Conservation (phyloP, 2,888 invertebrate genomes). For the Hylaea fasciaria region DNA sequence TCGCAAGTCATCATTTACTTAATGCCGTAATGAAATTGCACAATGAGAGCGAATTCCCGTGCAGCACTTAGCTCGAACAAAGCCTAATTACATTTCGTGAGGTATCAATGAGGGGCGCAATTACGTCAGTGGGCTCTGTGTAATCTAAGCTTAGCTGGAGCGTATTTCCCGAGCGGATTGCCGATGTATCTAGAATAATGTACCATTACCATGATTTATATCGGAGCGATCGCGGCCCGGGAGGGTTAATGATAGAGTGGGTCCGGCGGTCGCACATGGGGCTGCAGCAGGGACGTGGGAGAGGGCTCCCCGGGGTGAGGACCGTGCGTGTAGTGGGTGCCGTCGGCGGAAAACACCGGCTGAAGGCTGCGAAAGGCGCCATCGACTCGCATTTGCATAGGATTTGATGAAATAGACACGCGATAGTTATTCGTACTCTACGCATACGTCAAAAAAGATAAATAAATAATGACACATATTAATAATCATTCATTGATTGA, state of each 20-base stretch:
- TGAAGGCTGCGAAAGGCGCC: slow-evolving; percentile 21
- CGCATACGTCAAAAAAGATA: background rate
- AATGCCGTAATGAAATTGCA: slow-evolving; percentile 69
- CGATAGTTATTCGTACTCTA: slow-evolving; percentile 1
- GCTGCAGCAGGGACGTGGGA: slow-evolving; percentile 59
- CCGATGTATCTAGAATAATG: slow-evolving; percentile 79
- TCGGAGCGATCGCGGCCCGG: slow-evolving; percentile 73
- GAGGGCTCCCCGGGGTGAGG: slow-evolving; percentile 47
- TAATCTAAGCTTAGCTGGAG: slow-evolving; percentile 74
- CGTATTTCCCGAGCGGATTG: slow-evolving; percentile 78
- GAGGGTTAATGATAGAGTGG: slow-evolving; percentile 75
- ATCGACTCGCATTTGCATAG: slow-evolving; percentile 19
- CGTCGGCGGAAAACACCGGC: slow-evolving; percentile 2
- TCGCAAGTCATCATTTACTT: slow-evolving; percentile 66
- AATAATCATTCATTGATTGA: too few species aligned
- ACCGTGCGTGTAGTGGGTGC: slow-evolving; percentile 21
- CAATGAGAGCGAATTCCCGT: slow-evolving; percentile 64
- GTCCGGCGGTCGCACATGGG: slow-evolving; percentile 69
- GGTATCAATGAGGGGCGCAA: slow-evolving; percentile 81
- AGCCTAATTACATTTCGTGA: slow-evolving; percentile 81
- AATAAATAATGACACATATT: too few species aligned
- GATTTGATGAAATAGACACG: slow-evolving; percentile 12
- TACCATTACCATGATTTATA: slow-evolving; percentile 83
- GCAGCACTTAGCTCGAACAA: slow-evolving; percentile 72
- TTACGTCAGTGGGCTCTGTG: slow-evolving; percentile 74